These are phyloP conservation scores for Eriosoma lanigerum DNA, from an alignment of 1,140 invertebrate species.

Conservation along the genomic window DNA sequence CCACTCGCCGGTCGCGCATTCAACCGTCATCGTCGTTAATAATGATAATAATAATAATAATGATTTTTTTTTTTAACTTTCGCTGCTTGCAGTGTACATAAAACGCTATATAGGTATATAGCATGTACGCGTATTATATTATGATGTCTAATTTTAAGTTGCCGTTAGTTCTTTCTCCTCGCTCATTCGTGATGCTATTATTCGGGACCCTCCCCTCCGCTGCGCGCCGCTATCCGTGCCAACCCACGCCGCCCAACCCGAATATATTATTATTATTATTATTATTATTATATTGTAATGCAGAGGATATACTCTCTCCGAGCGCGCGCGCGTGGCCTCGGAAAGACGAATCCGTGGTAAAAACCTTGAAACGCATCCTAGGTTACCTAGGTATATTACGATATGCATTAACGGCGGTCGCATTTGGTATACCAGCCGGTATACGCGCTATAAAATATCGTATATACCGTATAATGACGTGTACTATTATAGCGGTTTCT, in stretches of 20 bases:
- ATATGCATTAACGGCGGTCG: no score
- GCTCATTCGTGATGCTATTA: background rate
- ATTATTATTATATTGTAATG: background rate
- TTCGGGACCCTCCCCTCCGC: no score
- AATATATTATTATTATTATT: no score
- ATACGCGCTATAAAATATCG: no score
- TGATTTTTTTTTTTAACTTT: slow-evolving; percentile 40
- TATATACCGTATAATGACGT: background rate
- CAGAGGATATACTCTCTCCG: background rate
- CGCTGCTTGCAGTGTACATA: slow-evolving; percentile 8
- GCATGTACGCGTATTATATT: background rate
- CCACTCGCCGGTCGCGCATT: background rate
- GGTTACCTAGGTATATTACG: no score
- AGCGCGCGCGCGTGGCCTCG: background rate
- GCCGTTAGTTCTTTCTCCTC: slow-evolving; percentile 21
- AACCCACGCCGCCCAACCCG: no score
- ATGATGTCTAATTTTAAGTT: background rate
- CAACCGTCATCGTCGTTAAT: background rate
- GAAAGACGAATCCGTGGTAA: background rate
- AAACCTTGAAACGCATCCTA: slow-evolving; percentile 2
- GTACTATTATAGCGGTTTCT: slow-evolving; percentile 23
- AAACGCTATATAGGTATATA: no score
- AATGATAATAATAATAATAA: slow-evolving; percentile 11
- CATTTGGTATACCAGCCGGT: no score
- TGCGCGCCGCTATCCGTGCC: no score